Base-by-base conservation (phyloP, 2,888 invertebrate genomes). In the Aleiodes leptofemur region DNA sequence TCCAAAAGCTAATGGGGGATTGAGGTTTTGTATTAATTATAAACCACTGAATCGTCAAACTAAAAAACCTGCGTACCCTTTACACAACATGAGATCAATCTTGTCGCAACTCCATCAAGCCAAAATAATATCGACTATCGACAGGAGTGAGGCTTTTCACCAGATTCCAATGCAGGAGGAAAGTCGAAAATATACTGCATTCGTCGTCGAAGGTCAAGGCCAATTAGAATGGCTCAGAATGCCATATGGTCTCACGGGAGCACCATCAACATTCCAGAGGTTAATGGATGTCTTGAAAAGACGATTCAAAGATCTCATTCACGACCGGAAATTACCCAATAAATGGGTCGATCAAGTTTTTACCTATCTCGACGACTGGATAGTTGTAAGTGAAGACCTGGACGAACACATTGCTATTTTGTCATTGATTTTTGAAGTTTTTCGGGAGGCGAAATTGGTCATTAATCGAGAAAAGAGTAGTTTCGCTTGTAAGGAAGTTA, bases 111-210 rank as follows among this genome's bases (percentile, higher is more conserved):
- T 78, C 9, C 69, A 75, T 51, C 38, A 76, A 8, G 78, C 77
- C 0, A 78, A 74, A 51, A 61, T 76, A 8, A 76, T 76, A 13
- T 78, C 78, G 9, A 75, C 78, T 2, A 57, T 78, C 11, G 76
- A 78, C n/a, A 72, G 75, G 72, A 78, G 78, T 9, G 77, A 77
- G 43, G 77, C 76, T 38, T 79, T 79, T 48, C 76, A 79, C 16
- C 76, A 78, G 53, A 77, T 78, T 48, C 78, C 75, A 3, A 78
- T 78, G 77, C 34, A 74, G 4, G 4, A 50, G 38, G 57, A 68
- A 14, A 77, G 77, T 69, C 59, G 61, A 6, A 72, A 74, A 64
- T 72, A 59, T 9, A 77, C 79, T 3, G 73, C 77, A 4, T 78
- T 79, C 31, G 72, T 70, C 7, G 79, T 77, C 34, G 77, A 77